Evolutionary conservation across 2,113 vertebrate genomes (phyloP).

Genomic region (Gorsachius goisagi): DNA sequence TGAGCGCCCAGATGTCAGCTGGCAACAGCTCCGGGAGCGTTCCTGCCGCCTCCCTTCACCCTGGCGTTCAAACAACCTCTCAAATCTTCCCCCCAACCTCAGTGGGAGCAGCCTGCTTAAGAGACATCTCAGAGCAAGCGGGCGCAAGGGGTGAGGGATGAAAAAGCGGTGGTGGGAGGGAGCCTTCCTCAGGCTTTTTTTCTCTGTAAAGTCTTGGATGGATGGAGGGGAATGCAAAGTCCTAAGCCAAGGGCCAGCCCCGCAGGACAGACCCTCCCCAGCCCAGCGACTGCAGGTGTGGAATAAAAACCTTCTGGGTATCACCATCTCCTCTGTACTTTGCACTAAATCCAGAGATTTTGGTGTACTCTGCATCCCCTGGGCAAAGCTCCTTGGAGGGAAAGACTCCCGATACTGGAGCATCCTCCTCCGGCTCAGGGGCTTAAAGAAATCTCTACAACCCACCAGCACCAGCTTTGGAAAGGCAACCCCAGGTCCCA

Average conservation of each 20-base stretch:
- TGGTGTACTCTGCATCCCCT: background rate
- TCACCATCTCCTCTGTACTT: background rate
- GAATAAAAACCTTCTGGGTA: background rate
- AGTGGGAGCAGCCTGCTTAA: background rate
- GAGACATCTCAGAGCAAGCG: background rate
- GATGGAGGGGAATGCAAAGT: background rate
- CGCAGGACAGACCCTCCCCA: background rate
- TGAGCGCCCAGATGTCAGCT: background rate
- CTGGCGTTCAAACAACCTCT: background rate
- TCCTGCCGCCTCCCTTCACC: background rate
- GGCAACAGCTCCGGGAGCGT: background rate
- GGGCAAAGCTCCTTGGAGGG: background rate
- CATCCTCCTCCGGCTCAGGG: background rate
- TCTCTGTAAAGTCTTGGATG: background rate
- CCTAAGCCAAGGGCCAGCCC: background rate
- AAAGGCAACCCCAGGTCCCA: background rate
- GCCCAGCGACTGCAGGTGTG: background rate
- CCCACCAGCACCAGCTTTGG: background rate
- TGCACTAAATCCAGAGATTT: background rate
- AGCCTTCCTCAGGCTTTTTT: background rate
- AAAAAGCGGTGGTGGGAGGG: background rate
- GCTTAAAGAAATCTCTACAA: background rate
- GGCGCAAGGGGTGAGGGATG: background rate
- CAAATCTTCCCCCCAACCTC: background rate
- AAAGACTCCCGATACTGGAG: background rate